Conservation (phyloP, 2,113 vertebrate genomes). For the Myocastor coypus region DNA sequence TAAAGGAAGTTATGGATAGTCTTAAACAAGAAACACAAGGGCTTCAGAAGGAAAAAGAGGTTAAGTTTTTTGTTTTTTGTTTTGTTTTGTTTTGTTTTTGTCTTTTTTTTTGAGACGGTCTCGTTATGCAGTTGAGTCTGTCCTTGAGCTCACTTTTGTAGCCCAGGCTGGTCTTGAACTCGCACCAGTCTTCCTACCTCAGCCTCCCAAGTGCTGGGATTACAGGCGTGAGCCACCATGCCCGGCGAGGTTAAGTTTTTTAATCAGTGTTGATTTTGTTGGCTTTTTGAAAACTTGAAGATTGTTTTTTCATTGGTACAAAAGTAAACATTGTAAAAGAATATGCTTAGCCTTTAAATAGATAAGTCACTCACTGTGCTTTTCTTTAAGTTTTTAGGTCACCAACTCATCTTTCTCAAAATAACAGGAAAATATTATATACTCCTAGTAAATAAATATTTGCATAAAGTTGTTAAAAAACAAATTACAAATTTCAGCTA, state of each 20-base stretch:
- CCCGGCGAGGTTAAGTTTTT: too few relatives aligned
- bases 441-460: not conserved
- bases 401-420: constrained; percentile 18
- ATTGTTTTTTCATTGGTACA: not conserved
- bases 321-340: not conserved
- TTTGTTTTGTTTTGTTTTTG: too few relatives aligned
- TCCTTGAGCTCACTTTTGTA: too few relatives aligned
- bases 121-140: too few relatives aligned
- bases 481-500: not conserved
- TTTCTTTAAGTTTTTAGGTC: not conserved
- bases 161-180: too few relatives aligned
- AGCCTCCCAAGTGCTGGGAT: too few relatives aligned
- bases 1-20: constrained; percentile 93
- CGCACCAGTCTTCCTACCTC: too few relatives aligned
- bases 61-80: constrained; percentile 73
- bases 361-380: not conserved
- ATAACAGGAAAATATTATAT: not conserved
- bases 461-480: not conserved
- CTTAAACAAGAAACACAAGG: constrained; percentile 95
- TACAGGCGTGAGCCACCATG: too few relatives aligned
- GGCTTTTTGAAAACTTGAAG: not conserved
- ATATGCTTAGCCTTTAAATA: constrained; percentile 9
- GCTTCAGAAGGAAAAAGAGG: constrained; percentile 96
- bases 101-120: too few relatives aligned
- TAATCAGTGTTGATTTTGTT: constrained; percentile 29